Evolutionary conservation across 2,113 vertebrate genomes (phyloP).

Genomic region (Podocnemis expansa): DNA sequence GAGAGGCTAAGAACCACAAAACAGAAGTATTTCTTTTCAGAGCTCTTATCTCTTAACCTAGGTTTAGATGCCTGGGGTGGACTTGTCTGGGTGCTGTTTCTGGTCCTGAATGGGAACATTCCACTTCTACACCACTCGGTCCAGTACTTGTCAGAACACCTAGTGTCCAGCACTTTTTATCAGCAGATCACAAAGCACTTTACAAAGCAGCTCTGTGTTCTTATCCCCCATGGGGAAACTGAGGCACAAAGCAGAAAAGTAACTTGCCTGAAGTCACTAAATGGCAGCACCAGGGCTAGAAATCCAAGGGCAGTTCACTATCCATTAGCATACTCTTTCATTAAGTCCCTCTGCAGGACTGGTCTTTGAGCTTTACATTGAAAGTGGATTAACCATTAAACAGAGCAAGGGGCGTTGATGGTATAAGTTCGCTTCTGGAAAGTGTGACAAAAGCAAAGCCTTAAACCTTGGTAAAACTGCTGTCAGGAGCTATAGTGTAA

Average conservation of each 20-base stretch:
- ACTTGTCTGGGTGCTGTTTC: background rate
- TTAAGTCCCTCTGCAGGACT: background rate
- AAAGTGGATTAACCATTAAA: background rate
- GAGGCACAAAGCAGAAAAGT: background rate
- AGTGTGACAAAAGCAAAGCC: background rate
- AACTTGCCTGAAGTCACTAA: background rate
- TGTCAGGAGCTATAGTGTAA: background rate
- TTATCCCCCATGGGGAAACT: background rate
- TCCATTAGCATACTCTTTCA: background rate
- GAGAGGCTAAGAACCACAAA: background rate
- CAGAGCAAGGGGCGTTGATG: background rate
- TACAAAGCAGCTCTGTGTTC: background rate
- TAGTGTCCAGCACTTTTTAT: background rate
- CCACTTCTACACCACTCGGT: background rate
- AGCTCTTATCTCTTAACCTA: background rate
- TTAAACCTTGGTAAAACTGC: background rate
- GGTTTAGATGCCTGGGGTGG: background rate
- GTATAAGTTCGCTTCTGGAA: background rate
- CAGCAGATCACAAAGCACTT: background rate
- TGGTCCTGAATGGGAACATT: background rate
- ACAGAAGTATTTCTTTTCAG: background rate
- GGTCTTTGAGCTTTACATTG: background rate
- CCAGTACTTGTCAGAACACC: background rate
- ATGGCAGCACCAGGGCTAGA: background rate
- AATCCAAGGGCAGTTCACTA: too few relatives aligned